These are phyloP conservation scores for Antheraea mylitta DNA, from an alignment of 1,140 invertebrate species.

Conservation along the genomic window DNA sequence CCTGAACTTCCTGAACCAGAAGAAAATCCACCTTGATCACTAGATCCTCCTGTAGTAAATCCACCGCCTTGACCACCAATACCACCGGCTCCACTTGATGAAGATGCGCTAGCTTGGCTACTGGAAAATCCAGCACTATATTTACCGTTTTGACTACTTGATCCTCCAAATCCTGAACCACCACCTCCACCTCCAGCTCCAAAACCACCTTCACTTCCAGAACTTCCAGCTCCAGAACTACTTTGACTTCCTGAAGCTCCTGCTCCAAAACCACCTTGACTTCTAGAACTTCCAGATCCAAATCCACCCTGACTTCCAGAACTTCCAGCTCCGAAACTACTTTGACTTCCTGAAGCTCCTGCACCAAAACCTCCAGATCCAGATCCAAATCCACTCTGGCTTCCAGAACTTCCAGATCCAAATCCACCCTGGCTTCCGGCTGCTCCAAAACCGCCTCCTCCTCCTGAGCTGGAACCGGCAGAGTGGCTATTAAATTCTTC, in stretches of 20 bases:
- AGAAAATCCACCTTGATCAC: conserved; percentile 5
- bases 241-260: conserved; percentile 10
- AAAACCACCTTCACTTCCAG: neutral
- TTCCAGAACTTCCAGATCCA: conserved; percentile 13
- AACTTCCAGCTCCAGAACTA: neutral
- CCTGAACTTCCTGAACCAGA: neutral
- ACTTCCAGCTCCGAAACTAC: conserved; percentile 14
- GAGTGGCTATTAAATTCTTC: neutral
- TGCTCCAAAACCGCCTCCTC: conserved; percentile 11
- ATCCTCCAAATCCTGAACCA: conserved; percentile 16
- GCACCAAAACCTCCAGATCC: neutral
- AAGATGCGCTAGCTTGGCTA: neutral
- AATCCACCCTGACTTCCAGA: conserved; percentile 15
- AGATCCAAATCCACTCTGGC: conserved; percentile 2
- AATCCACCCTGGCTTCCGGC: conserved; percentile 12
- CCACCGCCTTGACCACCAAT: conserved; percentile 1
- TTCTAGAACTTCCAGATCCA: conserved; percentile 17
- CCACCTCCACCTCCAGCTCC: neutral
- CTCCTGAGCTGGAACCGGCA: conserved; percentile 2
- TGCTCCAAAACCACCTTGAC: conserved; percentile 8
- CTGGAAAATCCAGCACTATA: conserved; percentile 7
- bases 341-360: neutral
- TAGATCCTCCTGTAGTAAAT: neutral
- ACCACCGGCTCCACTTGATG: neutral
- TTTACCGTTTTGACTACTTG: conserved; percentile 9